phyloP scores from a whole-genome alignment of 2,888 invertebrate genomes.

The Apodemia mormo region DNA sequence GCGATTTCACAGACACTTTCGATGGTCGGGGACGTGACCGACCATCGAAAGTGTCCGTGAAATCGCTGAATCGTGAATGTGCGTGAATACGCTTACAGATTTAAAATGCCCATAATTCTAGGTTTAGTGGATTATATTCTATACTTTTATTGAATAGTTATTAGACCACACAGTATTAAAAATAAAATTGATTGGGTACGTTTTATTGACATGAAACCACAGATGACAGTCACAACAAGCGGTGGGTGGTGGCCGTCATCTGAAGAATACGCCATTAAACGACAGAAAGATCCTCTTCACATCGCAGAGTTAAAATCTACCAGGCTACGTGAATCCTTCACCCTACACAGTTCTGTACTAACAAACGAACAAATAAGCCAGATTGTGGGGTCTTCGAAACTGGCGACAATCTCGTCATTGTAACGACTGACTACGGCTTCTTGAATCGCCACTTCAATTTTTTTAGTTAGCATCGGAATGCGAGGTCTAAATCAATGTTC shows the following conservation, averaged over 20 bases:
- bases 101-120: too few species aligned
- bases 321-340: slow-evolving; percentile 48
- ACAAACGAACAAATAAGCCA: slow-evolving; percentile 48
- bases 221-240: slow-evolving; percentile 43
- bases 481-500: slow-evolving; percentile 53
- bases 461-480: slow-evolving; percentile 62
- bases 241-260: slow-evolving; percentile 52
- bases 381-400: slow-evolving; percentile 47
- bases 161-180: slow-evolving; percentile 18
- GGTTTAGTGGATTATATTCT: too few species aligned
- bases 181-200: slow-evolving; percentile 21
- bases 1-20: too few species aligned
- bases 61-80: too few species aligned
- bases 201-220: slow-evolving; percentile 31
- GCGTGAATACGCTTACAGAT: too few species aligned
- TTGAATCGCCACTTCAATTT: slow-evolving; percentile 67
- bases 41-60: too few species aligned
- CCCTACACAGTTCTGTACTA: slow-evolving; percentile 32
- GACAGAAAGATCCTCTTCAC: slow-evolving; percentile 49
- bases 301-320: slow-evolving; percentile 40
- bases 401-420: slow-evolving; percentile 52
- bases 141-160: neutral
- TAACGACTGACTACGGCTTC: slow-evolving; percentile 56
- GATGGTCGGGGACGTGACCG: too few species aligned
- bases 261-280: slow-evolving; percentile 52